A percentile compares a stretch with the other conserved stretches of the same genome.
Conservation (phyloP, 1,140 invertebrate species). For the Caenorhabditis briggsae region DNA sequence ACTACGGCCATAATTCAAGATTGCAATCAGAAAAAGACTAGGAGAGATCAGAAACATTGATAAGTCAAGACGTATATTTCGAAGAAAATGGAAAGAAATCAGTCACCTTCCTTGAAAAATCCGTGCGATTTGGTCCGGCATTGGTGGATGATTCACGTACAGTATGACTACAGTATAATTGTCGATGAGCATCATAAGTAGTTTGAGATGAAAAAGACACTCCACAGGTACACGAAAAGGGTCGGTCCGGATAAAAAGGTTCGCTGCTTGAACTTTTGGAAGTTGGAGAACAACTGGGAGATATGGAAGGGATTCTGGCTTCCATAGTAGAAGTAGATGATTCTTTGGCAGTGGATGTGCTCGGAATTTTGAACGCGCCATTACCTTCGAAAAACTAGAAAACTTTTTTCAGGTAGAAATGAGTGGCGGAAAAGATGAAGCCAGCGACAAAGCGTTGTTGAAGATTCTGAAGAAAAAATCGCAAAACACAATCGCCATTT, state of each 20-base stretch:
- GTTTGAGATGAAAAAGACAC: constrained; percentile 36
- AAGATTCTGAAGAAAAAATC: constrained; percentile 1
- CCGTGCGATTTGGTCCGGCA: background rate
- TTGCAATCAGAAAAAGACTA: constrained; percentile 26
- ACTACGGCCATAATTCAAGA: constrained; percentile 48
- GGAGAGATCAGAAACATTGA: background rate
- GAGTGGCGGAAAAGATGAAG: constrained; percentile 46
- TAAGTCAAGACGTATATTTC: background rate
- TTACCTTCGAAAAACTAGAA: too few species aligned
- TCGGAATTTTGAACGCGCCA: background rate
- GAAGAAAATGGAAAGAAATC: background rate
- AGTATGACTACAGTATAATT: constrained; percentile 46
- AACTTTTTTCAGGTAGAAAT: background rate
- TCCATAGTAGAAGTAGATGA: background rate
- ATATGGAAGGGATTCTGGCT: constrained; percentile 1
- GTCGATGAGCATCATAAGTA: constrained; percentile 10
- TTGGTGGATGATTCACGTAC: background rate
- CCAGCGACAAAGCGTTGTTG: constrained; percentile 17
- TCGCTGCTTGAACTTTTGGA: constrained; percentile 39
- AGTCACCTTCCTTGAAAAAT: constrained; percentile 38
- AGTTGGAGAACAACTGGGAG: constrained; percentile 27
- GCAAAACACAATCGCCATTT: constrained; percentile 20
- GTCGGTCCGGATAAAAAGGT: constrained; percentile 18
- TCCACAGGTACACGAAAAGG: constrained; percentile 24
- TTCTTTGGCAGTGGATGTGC: constrained; percentile 4